Evolutionary conservation across 2,888 invertebrate species (phyloP), one percentile per base, ranked within the genome.

Genomic region (Drosophila picticornis): DNA sequence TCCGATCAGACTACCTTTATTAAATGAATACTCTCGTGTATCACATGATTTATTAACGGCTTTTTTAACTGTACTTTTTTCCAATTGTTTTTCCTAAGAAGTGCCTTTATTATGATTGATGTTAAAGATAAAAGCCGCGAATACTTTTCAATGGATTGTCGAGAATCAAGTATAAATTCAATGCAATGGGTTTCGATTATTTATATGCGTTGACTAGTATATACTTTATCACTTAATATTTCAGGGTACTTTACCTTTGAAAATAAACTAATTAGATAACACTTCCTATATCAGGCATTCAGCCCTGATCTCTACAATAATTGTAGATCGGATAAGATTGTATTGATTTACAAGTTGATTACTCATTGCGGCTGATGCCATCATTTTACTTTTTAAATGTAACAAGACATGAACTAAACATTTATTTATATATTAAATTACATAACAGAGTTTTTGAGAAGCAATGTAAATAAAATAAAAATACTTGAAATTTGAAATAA

Each of bases 331-430:
- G 66, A 73, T 73, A 61, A 61, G 36, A 10, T 2, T 22, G 25
- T 56, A 68, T 75, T 68, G 62, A 68, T 63, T 75, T 68, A 75
- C 53, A 50, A 29, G 27, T 22, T n/a, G 36, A 52, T 57, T 61
- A 50, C 25, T 48, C 34, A 73, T 46, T 56, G 22, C 48, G 29
- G 40, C 11, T 48, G 3, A 5, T 11, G 22, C 11, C 10, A 43
- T 22, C 43, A 43, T 22, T 11, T 11, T 13, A 11, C 1, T 11
- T 43, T 43, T 22, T 22, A 22, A 11, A 22, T 43, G 5, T 43
- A 2, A 22, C 43, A 43, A 2, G 5, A 11, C 0, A 11, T 0
- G 11, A 22, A 11, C 11, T 22, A 11, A 22, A 5, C 5, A 22
- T 43, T 43, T 11, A 22, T 0, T 11, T 43, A 11, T 43, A 2